Conservation (phyloP, 2,888 invertebrate species). For the Amphipyra tragopoginis region DNA sequence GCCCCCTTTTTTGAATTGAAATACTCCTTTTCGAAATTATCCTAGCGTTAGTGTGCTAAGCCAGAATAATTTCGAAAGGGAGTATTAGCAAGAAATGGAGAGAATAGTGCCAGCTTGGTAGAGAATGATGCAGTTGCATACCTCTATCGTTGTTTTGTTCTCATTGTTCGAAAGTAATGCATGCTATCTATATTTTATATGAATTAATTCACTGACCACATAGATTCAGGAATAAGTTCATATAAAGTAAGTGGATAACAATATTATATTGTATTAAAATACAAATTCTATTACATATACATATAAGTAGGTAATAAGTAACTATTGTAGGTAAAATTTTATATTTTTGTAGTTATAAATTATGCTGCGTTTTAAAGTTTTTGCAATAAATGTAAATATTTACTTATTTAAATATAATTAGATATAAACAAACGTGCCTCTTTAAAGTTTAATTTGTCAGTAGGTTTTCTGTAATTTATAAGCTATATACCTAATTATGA, state of each 20-base stretch:
- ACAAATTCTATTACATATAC: conserved; percentile 23
- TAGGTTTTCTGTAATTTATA: conserved; percentile 48
- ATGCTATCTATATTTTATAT: conserved; percentile 39
- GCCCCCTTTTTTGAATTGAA: conserved; percentile 94
- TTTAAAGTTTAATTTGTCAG: conserved; percentile 27
- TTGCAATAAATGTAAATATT: conserved; percentile 59
- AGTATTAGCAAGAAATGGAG: conserved; percentile 71
- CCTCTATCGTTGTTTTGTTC: conserved; percentile 31
- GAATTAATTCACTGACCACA: conserved; percentile 40
- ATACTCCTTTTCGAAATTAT: conserved; percentile 90
- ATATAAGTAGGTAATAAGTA: conserved; percentile 14
- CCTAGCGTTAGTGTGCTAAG: conserved; percentile 64
- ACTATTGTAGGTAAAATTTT: conserved; percentile 38
- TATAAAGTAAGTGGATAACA: conserved; percentile 38
- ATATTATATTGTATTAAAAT: conserved; percentile 21
- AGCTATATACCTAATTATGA: conserved; percentile 7
- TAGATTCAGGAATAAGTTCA: conserved; percentile 33
- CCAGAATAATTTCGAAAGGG: conserved; percentile 87
- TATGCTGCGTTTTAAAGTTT: conserved; percentile 43
- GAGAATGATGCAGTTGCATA: conserved; percentile 4
- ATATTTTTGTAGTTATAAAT: conserved; percentile 58
- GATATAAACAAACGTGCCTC: conserved; percentile 34
- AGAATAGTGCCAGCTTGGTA: conserved; percentile 5
- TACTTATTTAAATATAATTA: conserved; percentile 50
- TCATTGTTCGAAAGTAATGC: conserved; percentile 31